A percentile compares a stretch with the other conserved stretches of the same genome.
Conservation (phyloP, 2,888 invertebrate genomes). For the Hirtodrosophila histrioides region DNA sequence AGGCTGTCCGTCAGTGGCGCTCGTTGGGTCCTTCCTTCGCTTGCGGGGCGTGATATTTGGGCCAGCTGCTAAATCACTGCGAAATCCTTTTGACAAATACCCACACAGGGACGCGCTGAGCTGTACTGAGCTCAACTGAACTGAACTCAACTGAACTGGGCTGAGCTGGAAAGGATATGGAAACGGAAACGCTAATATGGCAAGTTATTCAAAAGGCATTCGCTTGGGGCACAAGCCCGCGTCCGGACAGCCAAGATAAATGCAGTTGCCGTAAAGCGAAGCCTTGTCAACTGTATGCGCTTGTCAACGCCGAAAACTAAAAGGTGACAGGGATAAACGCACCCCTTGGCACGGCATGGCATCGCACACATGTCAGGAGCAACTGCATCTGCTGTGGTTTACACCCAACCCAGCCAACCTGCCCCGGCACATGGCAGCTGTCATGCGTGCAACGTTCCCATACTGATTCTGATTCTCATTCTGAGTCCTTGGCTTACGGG, state of each 20-base stretch:
- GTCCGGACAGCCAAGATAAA: slow-evolving; percentile 45
- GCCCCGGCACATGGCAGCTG: slow-evolving; percentile 67
- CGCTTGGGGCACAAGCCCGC: slow-evolving; percentile 21
- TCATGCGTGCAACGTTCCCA: slow-evolving; percentile 67
- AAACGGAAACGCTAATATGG: slow-evolving; percentile 70
- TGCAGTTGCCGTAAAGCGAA: slow-evolving; percentile 46
- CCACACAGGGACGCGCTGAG: slow-evolving; percentile 52
- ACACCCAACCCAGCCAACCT: slow-evolving; percentile 25
- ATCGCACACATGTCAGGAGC: slow-evolving; percentile 54
- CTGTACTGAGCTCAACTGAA: slow-evolving; percentile 30
- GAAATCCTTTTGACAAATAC: slow-evolving; percentile 79
- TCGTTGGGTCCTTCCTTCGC: slow-evolving; percentile 14
- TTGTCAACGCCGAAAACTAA: slow-evolving; percentile 79
- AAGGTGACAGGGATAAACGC: slow-evolving; percentile 79
- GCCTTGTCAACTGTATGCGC: slow-evolving; percentile 70
- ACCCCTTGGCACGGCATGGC: slow-evolving; percentile 43
- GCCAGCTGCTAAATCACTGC: slow-evolving; percentile 72
- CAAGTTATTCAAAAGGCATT: slow-evolving; percentile 78
- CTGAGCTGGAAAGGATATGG: slow-evolving; percentile 42
- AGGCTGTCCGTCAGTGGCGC: slow-evolving; percentile 53
- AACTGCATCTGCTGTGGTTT: slow-evolving; percentile 63
- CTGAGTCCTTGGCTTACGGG: slow-evolving; percentile 35
- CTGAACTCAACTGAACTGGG: slow-evolving; percentile 34
- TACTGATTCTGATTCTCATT: slow-evolving; percentile 23
- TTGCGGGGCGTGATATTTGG: slow-evolving; percentile 57